phyloP scores from a whole-genome alignment of 2,797 vertebrate genomes.

The Sebastes ruberrimus region DNA sequence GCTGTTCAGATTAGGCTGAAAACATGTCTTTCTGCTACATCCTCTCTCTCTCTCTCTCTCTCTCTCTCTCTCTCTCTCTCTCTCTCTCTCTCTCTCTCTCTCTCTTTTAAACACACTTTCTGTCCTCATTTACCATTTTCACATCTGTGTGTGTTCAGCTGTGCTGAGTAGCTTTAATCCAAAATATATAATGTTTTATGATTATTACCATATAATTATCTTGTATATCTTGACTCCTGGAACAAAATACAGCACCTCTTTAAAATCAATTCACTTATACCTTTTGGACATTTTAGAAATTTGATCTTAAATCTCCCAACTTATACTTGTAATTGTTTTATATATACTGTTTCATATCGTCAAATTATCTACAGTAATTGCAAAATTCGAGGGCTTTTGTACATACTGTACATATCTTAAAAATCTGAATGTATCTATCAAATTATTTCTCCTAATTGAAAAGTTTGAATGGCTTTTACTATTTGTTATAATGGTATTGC shows the following conservation, averaged over 20 bases:
- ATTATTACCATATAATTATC: not conserved
- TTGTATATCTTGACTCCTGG: not conserved
- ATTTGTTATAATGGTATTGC: not conserved
- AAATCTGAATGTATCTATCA: not conserved
- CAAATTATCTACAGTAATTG: not conserved
- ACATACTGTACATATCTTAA: not conserved
- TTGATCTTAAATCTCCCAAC: not conserved
- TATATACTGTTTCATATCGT: not conserved
- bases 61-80: not conserved
- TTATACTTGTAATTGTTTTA: not conserved
- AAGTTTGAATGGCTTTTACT: not conserved
- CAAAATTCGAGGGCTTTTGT: not conserved
- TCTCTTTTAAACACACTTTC: slow-evolving; percentile 11
- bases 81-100: not conserved
- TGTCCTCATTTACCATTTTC: not conserved
- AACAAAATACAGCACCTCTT: not conserved
- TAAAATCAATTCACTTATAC: not conserved
- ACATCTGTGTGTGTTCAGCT: not conserved
- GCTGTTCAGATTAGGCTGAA: too few species aligned
- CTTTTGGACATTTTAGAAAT: not conserved
- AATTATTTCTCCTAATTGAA: not conserved
- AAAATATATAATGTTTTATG: not conserved
- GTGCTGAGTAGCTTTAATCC: not conserved
- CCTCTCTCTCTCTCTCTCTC: too few species aligned
- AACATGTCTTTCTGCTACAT: too few species aligned